phyloP scores from a whole-genome alignment of 2,888 invertebrate genomes.

The Drosophila longiperda region DNA sequence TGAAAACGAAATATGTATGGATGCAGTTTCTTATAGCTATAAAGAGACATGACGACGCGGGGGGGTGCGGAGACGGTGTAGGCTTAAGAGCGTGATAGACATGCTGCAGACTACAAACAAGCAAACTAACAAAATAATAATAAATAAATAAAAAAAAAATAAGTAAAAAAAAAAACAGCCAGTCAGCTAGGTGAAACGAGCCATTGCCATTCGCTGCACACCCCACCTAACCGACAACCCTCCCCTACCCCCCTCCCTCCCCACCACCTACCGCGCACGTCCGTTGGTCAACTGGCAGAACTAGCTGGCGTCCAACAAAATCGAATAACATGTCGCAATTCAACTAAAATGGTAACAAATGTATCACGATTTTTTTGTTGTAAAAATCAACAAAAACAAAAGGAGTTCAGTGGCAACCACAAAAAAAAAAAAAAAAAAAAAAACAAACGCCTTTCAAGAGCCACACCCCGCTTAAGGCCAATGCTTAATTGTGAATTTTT shows the following conservation, averaged over 20 bases:
- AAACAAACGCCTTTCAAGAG: background rate
- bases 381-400: conserved; percentile 3
- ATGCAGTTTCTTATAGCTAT: conserved; percentile 26
- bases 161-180: conserved; percentile 7
- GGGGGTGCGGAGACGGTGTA: background rate
- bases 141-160: background rate
- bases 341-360: conserved; percentile 51
- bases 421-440: background rate
- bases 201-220: conserved; percentile 18
- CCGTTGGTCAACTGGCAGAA: conserved; percentile 55
- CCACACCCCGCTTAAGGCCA: conserved; percentile 20
- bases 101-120: conserved; percentile 34
- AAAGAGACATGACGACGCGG: background rate
- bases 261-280: background rate
- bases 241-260: too few relatives aligned
- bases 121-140: conserved; percentile 3
- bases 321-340: conserved; percentile 58
- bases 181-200: conserved; percentile 27
- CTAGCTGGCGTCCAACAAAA: conserved; percentile 44
- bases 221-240: background rate
- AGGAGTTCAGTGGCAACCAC: conserved; percentile 45
- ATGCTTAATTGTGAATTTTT: conserved; percentile 16
- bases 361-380: conserved; percentile 17
- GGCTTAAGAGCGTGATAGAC: conserved; percentile 46
- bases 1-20: conserved; percentile 38